Evolutionary conservation across 2,797 vertebrate genomes (phyloP).

Genomic region (Betta splendens): DNA sequence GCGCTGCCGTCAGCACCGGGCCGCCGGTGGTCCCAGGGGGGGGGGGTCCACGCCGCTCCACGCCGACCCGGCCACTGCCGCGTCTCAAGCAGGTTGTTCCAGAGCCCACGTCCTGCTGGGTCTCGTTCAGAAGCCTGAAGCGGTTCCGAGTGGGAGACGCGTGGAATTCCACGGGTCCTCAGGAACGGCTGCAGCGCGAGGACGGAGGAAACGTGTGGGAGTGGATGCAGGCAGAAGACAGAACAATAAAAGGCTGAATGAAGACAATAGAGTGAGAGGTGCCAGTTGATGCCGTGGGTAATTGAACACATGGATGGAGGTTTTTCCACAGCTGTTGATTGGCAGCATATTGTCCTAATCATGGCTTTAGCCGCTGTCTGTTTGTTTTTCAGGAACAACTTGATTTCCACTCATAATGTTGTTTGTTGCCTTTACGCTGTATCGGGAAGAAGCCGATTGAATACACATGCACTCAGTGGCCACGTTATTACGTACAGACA

Average conservation of each 20-base stretch:
- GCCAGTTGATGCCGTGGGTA: constrained; percentile 36
- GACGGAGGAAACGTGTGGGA: constrained; percentile 52
- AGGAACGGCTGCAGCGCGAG: constrained; percentile 30
- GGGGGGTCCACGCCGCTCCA: constrained; percentile 20
- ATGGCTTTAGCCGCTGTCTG: background rate
- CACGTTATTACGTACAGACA: no score
- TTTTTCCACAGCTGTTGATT: constrained; percentile 11
- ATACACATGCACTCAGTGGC: no score
- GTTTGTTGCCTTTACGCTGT: constrained; percentile 20
- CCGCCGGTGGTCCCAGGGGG: constrained; percentile 23
- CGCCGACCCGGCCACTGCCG: constrained; percentile 18
- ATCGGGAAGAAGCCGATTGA: constrained; percentile 6
- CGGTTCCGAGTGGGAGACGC: constrained; percentile 87
- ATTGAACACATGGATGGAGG: constrained; percentile 31
- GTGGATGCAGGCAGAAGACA: constrained; percentile 37
- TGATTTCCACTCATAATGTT: background rate
- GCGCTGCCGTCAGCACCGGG: constrained; percentile 32
- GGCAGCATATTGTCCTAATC: constrained; percentile 19
- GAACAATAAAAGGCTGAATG: constrained; percentile 36
- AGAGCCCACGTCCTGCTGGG: constrained; percentile 85
- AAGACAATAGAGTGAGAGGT: constrained; percentile 34
- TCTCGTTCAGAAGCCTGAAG: constrained; percentile 84
- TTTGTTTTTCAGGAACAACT: constrained; percentile 21
- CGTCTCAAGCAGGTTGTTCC: constrained; percentile 46
- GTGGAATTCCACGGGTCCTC: constrained; percentile 90